These are phyloP conservation scores for Pristis pectinata DNA, from an alignment of 2,797 vertebrate species.

Conservation along the genomic window DNA sequence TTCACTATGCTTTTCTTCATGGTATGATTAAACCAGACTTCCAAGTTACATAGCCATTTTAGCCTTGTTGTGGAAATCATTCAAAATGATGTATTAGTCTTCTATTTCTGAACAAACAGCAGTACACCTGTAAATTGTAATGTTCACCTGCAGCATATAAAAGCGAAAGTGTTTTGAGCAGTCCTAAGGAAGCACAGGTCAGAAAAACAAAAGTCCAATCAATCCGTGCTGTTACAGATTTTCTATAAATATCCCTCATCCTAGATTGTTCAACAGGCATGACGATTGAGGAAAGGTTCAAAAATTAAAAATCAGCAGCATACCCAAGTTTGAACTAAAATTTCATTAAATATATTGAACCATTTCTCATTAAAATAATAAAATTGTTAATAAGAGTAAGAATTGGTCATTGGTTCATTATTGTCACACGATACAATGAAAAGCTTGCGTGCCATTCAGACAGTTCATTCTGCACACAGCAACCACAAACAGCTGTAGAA, in stretches of 20 bases:
- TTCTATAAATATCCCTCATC: no score
- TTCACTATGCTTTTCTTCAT: background rate
- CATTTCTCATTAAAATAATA: background rate
- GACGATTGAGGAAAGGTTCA: background rate
- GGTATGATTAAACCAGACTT: background rate
- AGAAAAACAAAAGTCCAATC: background rate
- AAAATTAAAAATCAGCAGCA: background rate
- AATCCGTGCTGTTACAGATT: no score
- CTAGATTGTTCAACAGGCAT: no score
- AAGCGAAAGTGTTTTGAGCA: background rate
- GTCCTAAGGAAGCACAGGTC: no score
- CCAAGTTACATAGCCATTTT: background rate
- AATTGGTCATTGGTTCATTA: no score
- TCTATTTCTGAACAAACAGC: background rate
- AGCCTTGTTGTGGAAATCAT: background rate
- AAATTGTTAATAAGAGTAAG: background rate
- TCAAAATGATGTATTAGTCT: no score
- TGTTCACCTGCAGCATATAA: background rate
- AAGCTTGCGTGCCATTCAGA: no score
- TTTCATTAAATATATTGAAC: background rate
- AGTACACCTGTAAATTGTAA: background rate
- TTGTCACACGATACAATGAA: no score
- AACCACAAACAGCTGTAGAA: background rate
- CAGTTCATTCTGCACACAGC: no score
- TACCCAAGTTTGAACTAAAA: background rate